A percentile compares a stretch with the other conserved stretches of the same genome.
Evolutionary conservation across 2,888 invertebrate genomes (phyloP).

Genomic region (Lacanobia wlatinum): DNA sequence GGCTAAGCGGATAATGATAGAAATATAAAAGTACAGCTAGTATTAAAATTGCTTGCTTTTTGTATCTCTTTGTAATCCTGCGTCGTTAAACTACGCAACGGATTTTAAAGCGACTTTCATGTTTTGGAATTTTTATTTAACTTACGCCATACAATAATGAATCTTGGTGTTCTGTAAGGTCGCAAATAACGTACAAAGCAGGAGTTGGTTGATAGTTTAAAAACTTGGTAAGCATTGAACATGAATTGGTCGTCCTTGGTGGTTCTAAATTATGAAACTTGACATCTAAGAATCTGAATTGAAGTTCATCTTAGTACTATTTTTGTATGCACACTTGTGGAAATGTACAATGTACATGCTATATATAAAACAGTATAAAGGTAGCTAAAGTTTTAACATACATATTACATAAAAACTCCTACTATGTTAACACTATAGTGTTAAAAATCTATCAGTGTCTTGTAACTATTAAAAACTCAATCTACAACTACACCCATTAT

Average conservation of each 20-base stretch:
- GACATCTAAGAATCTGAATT: conserved; percentile 21
- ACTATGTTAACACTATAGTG: conserved; percentile 45
- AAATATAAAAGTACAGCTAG: no score
- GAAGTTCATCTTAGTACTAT: conserved; percentile 36
- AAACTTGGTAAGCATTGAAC: not conserved
- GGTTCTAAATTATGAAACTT: not conserved
- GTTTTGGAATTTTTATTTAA: not conserved
- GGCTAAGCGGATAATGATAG: no score
- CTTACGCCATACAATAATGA: not conserved
- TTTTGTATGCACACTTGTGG: conserved; percentile 41
- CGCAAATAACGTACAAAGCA: not conserved
- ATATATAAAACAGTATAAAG: conserved; percentile 59
- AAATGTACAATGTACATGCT: conserved; percentile 41
- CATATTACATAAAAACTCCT: conserved; percentile 41
- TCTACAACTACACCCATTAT: conserved; percentile 40
- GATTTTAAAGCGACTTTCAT: not conserved
- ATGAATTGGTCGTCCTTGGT: not conserved
- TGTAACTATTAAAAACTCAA: conserved; percentile 36
- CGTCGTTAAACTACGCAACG: not conserved
- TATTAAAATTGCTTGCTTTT: no score
- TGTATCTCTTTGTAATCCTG: no score
- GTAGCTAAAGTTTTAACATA: conserved; percentile 39
- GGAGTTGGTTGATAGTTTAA: not conserved
- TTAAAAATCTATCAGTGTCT: conserved; percentile 52
- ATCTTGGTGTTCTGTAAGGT: not conserved